Evolutionary conservation across 2,113 vertebrate species (phyloP), one percentile per base, ranked within the genome.

Genomic region (Todiramphus chloris): DNA sequence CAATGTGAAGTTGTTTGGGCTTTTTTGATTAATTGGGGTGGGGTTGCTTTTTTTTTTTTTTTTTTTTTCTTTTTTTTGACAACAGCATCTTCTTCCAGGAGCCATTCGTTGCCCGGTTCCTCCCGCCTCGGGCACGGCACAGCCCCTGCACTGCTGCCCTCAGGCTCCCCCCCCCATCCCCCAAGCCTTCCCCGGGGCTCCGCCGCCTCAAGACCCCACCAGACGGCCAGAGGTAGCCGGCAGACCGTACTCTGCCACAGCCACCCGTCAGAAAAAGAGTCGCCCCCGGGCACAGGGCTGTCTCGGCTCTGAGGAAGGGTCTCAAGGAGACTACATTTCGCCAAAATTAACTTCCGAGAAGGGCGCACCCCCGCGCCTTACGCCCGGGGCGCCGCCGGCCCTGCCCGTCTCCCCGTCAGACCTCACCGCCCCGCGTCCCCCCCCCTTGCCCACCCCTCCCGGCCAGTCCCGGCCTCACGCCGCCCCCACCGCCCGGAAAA

Each of bases 41-140:
- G 25, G 46, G 10, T 24, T 51, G 51, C 14, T 20, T 25, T 5
- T 17, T 21, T 17, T 41, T 30, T 58, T 17, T 24, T 19, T 46
- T 46, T 17, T 24, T 44, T 44, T 44, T 44, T 44, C n/a, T 44
- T 44, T 44, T 44, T 55, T 27, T 48, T 11, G 1, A 19, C 4
- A 43, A 7, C 8, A 59, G 19, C n/a, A 73, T 15, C 41, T 30
- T 66, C 37, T 59, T n/a, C 68, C 35, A 7, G 0, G 39, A 56
- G 35, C 10, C 60, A 25, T 1, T 20, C 3, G 59, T 7, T 13
- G 43, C 2, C 10, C n/a, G 10, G 8, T 6, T 10, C 5, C 41
- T 13, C 19, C 14, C 23, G 19, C 35, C 0, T 7, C 43, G 28
- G 35, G 30, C 73, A 25, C 44, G 6, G 6, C 73, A 31, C 39